Evolutionary conservation across 2,113 vertebrate species (phyloP).

Genomic region (Cercocebus atys): DNA sequence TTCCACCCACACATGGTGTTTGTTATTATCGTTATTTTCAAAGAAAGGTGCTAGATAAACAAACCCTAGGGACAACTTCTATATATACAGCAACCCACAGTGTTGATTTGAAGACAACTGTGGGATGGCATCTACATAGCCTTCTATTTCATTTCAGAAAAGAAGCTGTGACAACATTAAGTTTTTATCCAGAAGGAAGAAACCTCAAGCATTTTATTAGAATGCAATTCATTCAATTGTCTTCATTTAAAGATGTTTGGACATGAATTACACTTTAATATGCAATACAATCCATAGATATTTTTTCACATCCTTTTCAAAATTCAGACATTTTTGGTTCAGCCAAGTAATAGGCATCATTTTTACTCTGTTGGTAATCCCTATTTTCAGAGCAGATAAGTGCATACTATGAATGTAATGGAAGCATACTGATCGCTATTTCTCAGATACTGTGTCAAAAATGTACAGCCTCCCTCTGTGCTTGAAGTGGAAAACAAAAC

Average conservation of each 20-base stretch:
- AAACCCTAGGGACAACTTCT: not conserved
- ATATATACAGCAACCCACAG: not conserved
- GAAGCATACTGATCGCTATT: not conserved
- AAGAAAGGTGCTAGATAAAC: slow-evolving; percentile 27
- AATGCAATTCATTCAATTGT: not conserved
- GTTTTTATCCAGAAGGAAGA: not conserved
- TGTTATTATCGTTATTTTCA: slow-evolving; percentile 34
- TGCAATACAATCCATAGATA: not conserved
- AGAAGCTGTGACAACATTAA: not conserved
- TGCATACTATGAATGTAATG: not conserved
- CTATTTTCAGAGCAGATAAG: slow-evolving; percentile 16
- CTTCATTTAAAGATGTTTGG: slow-evolving; percentile 13
- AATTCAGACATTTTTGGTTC: not conserved
- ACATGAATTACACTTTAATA: slow-evolving; percentile 41
- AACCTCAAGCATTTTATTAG: not conserved
- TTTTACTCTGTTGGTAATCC: slow-evolving; percentile 4
- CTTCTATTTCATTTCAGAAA: slow-evolving; percentile 12
- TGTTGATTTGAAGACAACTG: not conserved
- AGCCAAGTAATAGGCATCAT: slow-evolving; percentile 2
- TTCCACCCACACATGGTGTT: not conserved
- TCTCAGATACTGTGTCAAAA: not conserved
- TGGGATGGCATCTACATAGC: not conserved
- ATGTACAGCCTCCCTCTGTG: not conserved
- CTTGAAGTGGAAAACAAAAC: slow-evolving; percentile 30
- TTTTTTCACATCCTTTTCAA: slow-evolving; percentile 38